Conservation (phyloP, 2,797 vertebrate species). For the Notoglanidium macrostoma region DNA sequence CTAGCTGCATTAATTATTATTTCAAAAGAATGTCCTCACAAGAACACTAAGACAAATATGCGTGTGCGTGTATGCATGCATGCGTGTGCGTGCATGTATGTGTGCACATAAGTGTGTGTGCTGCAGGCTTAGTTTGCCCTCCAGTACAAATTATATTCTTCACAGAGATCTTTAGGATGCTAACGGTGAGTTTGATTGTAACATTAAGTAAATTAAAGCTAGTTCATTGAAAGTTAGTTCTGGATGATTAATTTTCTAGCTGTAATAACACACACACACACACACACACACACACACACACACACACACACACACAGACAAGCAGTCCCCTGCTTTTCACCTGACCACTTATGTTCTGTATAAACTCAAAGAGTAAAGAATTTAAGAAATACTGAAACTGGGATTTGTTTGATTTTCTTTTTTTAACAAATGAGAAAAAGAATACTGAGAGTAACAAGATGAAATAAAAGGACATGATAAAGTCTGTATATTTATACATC, state of each 20-base stretch:
- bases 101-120: neutral
- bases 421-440: neutral
- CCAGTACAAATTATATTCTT: slow-evolving; percentile 70
- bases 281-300: neutral
- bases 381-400: too few relatives aligned
- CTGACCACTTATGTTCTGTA: too few relatives aligned
- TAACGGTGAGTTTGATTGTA: slow-evolving; percentile 73
- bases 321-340: neutral
- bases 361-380: too few relatives aligned
- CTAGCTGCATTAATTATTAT: too few relatives aligned
- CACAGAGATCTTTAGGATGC: slow-evolving; percentile 66
- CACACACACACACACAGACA: neutral
- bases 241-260: neutral
- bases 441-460: neutral
- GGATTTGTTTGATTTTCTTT: neutral
- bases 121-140: slow-evolving; percentile 66
- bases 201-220: slow-evolving; percentile 74
- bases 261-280: neutral
- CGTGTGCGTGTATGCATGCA: slow-evolving; percentile 39
- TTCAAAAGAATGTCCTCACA: too few relatives aligned
- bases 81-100: slow-evolving; percentile 32
- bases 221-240: slow-evolving; percentile 65
- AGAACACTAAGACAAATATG: neutral
- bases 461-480: neutral
- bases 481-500: neutral